Conservation (phyloP, 2,797 vertebrate species). For the Anas acuta region DNA sequence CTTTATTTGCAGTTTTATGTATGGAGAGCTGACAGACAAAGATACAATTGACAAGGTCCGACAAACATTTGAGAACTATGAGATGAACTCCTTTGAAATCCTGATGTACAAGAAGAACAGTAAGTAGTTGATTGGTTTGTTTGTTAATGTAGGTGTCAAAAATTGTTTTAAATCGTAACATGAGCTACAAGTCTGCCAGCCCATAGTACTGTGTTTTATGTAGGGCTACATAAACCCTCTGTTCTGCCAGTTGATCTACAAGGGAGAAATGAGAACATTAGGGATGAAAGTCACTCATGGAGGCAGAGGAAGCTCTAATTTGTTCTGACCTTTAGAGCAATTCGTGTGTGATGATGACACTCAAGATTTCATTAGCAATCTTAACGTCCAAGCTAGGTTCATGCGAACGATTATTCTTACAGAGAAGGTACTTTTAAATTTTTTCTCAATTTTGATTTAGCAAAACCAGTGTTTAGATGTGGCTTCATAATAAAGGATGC, state of each 20-base stretch:
- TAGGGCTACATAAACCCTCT: neutral
- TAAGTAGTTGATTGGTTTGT: constrained; percentile 78
- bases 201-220: neutral
- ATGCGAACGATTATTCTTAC: neutral
- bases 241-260: neutral
- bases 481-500: neutral
- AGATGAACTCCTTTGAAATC: constrained; percentile 96
- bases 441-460: neutral
- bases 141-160: neutral
- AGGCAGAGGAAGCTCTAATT: neutral
- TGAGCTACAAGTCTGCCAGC: neutral
- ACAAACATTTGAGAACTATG: constrained; percentile 93
- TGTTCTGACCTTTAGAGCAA: constrained; percentile 39
- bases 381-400: neutral
- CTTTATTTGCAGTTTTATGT: constrained; percentile 91
- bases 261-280: neutral
- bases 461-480: neutral
- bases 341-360: constrained; percentile 26
- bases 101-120: constrained; percentile 98
- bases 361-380: neutral
- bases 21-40: constrained; percentile 94
- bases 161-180: neutral
- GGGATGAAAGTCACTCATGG: constrained; percentile 15
- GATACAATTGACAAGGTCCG: constrained; percentile 91
- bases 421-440: neutral